A percentile compares a stretch with the other conserved stretches of the same genome.
Evolutionary conservation across 2,797 vertebrate genomes (phyloP).

Genomic region (Girardinus metallicus): DNA sequence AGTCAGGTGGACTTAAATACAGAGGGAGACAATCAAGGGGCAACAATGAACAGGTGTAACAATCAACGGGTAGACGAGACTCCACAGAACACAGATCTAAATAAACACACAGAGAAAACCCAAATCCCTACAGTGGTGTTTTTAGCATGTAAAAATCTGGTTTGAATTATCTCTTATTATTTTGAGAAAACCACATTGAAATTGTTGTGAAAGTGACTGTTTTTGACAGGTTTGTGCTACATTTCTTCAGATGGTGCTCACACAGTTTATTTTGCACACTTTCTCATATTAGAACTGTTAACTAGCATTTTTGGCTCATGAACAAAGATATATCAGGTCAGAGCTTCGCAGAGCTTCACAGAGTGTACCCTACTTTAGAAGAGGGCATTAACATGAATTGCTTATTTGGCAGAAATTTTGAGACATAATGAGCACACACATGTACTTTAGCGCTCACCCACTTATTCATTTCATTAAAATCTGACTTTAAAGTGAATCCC

Average conservation of each 20-base stretch:
- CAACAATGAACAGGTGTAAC: too few species aligned
- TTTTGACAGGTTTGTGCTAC: not conserved
- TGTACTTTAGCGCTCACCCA: not conserved
- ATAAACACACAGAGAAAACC: too few species aligned
- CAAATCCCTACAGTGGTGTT: too few species aligned
- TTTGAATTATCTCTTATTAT: not conserved
- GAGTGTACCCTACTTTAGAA: not conserved
- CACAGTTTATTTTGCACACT: not conserved
- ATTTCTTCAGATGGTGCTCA: not conserved
- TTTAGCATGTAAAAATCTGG: not conserved
- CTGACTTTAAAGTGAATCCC: conserved; percentile 23
- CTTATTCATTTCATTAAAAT: conserved; percentile 13
- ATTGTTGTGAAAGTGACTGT: not conserved
- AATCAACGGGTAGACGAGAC: too few species aligned
- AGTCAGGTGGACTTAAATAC: too few species aligned
- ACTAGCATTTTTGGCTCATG: not conserved
- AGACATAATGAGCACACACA: conserved; percentile 16
- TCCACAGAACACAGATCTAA: too few species aligned
- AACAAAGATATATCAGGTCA: not conserved
- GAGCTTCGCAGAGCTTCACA: not conserved
- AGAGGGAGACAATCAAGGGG: too few species aligned
- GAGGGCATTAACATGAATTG: not conserved
- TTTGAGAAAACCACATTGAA: not conserved
- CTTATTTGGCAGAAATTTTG: not conserved
- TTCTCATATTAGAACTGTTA: not conserved